Base-by-base conservation (phyloP, 1,140 invertebrate genomes). In the Drosophila gunungcola region DNA sequence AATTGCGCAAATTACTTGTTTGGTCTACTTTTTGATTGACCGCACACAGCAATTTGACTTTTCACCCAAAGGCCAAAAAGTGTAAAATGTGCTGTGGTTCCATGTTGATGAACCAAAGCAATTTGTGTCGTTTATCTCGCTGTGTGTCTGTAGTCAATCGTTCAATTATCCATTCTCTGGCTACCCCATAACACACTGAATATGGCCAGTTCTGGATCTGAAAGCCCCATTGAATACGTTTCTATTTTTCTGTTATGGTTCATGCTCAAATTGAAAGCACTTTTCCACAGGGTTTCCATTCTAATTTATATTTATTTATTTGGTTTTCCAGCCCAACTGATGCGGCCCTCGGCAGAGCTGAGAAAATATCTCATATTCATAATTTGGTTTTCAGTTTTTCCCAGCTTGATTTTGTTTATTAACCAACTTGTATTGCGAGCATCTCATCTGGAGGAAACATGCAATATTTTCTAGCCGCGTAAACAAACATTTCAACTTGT, bases 1-100 rank as follows among this genome's bases (percentile, higher is more conserved):
- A 89, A 84, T 89, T 89, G 84, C 73, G 77, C 64, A 74, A 89
- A 89, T 89, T 48, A 78, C 78, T 89, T 89, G 84, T 89, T 89
- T 89, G 79, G 80, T 80, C 80, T 69, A 89, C 85, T 80, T 89
- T 88, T 89, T 84, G 75, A 86, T 86, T 88, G 75, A 78, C 60
- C 63, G 63, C 62, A 58, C 63, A 51, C 53, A 51, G 51, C 78
- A 89, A 89, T 73, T 88, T 86, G 82, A 79, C 83, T 86, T 88
- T 88, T 86, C 55, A 83, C 63, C 83, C 83, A 77, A 77, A 70
- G 65, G 67, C 65, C 67, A 70, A 70, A 57, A 70, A 53, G 63
- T 53, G 42, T 60, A 73, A 76, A 68, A 39, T 45, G 51, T 27
- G 72, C 11, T 38, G 43, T 53, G 45, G 67, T 73, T 48, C 49